Evolutionary conservation across 92 coral and sea anemone species (phyloP).

Genomic region (Umimayanthus chanpuru): DNA sequence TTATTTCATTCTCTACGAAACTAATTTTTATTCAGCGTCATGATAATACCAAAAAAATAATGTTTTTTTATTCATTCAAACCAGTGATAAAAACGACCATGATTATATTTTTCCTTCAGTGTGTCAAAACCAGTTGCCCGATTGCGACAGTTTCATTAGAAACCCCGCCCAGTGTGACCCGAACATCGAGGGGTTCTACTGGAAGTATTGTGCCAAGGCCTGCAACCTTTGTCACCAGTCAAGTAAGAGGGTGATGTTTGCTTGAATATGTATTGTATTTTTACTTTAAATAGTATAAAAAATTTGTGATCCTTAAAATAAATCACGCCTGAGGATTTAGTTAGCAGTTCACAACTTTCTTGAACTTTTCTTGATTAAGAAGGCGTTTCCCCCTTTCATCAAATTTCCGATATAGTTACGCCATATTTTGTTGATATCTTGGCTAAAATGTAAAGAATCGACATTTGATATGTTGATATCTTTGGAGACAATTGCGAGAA

Average conservation of each 20-base stretch:
- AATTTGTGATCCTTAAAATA: no score
- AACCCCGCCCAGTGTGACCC: constrained; percentile 37
- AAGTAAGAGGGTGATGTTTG: constrained; percentile 1
- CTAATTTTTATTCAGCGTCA: no score
- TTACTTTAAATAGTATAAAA: not conserved
- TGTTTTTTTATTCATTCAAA: not conserved
- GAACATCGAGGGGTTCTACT: constrained; percentile 35
- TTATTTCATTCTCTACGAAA: no score
- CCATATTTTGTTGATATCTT: no score
- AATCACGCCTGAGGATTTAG: not conserved
- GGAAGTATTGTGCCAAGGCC: constrained; percentile 40
- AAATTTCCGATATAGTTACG: no score
- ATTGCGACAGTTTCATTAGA: constrained; percentile 32
- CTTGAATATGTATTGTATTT: not conserved
- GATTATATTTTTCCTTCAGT: not conserved
- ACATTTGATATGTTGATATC: no score
- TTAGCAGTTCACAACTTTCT: no score
- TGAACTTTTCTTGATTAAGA: no score
- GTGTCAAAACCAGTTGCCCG: constrained; percentile 38
- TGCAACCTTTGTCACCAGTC: constrained; percentile 28
- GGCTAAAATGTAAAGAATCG: no score
- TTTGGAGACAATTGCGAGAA: no score
- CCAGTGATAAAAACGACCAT: not conserved
- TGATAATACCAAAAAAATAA: not conserved
- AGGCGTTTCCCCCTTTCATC: no score